These are phyloP conservation scores for Eurois occulta DNA, from an alignment of 2,888 invertebrate species.

Conservation along the genomic window DNA sequence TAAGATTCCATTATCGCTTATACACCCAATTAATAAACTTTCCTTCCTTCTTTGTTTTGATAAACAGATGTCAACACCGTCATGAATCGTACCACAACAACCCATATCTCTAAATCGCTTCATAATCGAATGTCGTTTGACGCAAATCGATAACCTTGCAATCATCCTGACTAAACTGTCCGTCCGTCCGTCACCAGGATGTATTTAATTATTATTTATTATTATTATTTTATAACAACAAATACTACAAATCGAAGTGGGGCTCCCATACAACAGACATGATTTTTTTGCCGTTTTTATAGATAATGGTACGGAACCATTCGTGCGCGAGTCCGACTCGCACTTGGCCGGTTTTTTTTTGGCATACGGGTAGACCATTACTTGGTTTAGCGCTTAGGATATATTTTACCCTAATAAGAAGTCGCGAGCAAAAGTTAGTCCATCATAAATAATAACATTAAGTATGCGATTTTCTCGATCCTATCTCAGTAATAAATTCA, in stretches of 20 bases:
- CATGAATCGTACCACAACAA: conserved; percentile 23
- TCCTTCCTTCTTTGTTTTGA: conserved; percentile 43
- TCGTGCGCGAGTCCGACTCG: no score
- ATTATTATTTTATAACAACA: no score
- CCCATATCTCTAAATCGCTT: conserved; percentile 30
- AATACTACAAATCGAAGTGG: no score
- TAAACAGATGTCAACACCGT: background rate
- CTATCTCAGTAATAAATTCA: conserved; percentile 54
- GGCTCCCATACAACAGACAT: no score
- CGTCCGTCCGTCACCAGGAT: no score
- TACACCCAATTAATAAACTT: conserved; percentile 41
- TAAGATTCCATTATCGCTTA: background rate
- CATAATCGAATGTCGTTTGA: conserved; percentile 48
- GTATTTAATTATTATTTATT: no score
- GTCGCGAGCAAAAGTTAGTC: background rate
- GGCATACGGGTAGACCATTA: background rate
- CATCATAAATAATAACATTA: conserved; percentile 37
- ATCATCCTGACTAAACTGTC: conserved; percentile 41
- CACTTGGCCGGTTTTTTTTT: no score
- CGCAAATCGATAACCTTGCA: conserved; percentile 54
- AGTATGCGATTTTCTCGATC: conserved; percentile 42
- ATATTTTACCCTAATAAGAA: background rate
- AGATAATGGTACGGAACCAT: no score
- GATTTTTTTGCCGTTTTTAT: no score
- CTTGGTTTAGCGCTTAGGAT: background rate